Percentiles rank a stretch among this genome's conserved stretches.
These are phyloP conservation scores for Caenorhabditis sp. DNA, from an alignment of 2,888 invertebrate genomes.

Conservation along the genomic window DNA sequence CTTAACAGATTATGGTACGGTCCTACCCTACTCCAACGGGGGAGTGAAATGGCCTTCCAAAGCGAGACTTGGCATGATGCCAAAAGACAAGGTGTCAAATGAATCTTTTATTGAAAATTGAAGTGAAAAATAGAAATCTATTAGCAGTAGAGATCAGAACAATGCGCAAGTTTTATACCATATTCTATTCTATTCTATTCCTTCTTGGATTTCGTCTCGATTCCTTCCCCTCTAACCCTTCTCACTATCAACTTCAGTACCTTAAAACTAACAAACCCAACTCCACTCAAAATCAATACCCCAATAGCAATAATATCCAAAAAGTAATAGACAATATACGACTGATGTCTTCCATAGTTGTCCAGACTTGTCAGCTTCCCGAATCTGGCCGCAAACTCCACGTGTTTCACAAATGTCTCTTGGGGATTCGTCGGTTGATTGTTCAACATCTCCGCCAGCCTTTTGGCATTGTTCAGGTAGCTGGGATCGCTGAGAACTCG, in stretches of 20 bases:
- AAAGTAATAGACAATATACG: constrained; percentile 48
- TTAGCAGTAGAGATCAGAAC: no score
- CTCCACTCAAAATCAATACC: neutral
- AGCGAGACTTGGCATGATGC: no score
- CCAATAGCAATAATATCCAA: constrained; percentile 38
- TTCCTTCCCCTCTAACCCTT: constrained; percentile 22
- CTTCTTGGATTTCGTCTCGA: constrained; percentile 34
- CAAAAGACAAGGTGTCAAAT: no score
- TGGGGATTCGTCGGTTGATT: constrained; percentile 65
- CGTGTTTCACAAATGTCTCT: constrained; percentile 67
- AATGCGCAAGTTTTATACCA: no score
- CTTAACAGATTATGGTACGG: no score
- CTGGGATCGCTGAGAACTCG: constrained; percentile 60
- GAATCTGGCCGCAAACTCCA: constrained; percentile 62
- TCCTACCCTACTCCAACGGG: no score
- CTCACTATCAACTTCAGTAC: constrained; percentile 8
- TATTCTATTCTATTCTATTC: constrained; percentile 16
- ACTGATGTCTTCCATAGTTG: constrained; percentile 34
- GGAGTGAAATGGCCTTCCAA: no score
- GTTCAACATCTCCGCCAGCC: constrained; percentile 63
- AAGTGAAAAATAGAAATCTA: no score
- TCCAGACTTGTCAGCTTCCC: neutral
- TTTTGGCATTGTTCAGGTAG: constrained; percentile 52
- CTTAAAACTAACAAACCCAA: constrained; percentile 19
- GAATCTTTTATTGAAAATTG: no score